Conservation (phyloP, 2,888 invertebrate species). For the Lamellibrachia columna region DNA sequence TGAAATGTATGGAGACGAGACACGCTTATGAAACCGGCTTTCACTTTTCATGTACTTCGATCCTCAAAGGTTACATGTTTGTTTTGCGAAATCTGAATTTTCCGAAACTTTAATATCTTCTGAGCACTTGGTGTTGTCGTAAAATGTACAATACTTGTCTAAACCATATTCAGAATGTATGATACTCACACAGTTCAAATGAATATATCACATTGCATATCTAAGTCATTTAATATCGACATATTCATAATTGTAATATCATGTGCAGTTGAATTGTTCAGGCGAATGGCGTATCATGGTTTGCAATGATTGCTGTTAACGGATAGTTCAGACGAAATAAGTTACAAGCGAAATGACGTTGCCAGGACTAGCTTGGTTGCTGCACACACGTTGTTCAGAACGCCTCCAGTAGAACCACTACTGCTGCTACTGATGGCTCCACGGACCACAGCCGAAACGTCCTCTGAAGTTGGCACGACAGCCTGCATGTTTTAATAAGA, state of each 20-base stretch:
- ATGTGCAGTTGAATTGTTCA: neutral
- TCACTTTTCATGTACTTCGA: neutral
- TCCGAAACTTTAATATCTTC: neutral
- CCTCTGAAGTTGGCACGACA: neutral
- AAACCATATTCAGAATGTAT: neutral
- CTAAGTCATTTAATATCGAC: neutral
- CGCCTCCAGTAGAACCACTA: neutral
- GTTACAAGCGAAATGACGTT: neutral
- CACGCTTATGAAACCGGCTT: no score
- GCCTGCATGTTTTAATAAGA: neutral
- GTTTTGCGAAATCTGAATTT: neutral
- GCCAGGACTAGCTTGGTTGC: neutral
- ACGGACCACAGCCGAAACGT: neutral
- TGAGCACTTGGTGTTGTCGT: neutral
- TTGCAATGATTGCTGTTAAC: neutral
- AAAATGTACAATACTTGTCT: neutral
- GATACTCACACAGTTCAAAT: neutral
- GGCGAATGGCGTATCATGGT: neutral
- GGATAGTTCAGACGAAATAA: neutral
- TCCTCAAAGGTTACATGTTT: neutral
- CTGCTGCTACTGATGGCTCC: neutral
- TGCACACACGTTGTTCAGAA: neutral
- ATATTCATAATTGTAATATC: neutral
- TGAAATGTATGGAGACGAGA: neutral
- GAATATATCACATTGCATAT: constrained; percentile 5